Evolutionary conservation across 2,797 vertebrate species (phyloP).

Genomic region (Bradypus variegatus): DNA sequence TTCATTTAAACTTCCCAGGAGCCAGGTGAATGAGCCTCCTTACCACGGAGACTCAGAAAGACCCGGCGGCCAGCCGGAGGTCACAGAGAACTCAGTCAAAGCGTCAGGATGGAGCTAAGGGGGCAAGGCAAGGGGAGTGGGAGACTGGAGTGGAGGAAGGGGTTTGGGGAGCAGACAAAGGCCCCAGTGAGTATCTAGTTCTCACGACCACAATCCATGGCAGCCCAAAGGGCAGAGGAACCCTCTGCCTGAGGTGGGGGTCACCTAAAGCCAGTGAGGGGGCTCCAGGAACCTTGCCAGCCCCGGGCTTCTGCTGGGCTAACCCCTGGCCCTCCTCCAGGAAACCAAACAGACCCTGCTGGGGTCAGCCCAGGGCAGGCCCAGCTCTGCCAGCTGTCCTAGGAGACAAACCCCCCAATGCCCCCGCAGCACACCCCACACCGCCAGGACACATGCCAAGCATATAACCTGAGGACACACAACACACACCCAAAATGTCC

Average conservation of each 20-base stretch:
- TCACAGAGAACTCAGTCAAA: background rate
- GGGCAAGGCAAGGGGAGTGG: background rate
- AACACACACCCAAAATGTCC: fast-evolving
- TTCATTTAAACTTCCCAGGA: background rate
- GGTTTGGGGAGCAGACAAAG: no score
- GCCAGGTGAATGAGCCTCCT: background rate
- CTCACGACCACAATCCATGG: background rate
- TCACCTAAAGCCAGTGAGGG: background rate
- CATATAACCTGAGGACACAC: background rate
- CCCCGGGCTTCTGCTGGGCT: background rate
- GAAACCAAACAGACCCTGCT: background rate
- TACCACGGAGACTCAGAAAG: background rate
- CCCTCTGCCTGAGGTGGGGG: background rate
- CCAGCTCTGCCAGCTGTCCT: background rate
- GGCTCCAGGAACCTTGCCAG: background rate
- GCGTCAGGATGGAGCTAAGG: background rate
- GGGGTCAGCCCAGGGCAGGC: background rate
- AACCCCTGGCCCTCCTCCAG: background rate
- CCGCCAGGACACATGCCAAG: background rate
- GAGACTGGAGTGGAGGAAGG: background rate
- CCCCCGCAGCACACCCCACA: background rate
- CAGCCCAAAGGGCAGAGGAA: background rate
- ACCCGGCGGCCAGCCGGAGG: background rate
- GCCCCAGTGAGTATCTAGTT: no score
- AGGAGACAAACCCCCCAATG: fast-evolving